Conservation (phyloP, 2,113 vertebrate genomes). For the Mustelus asterias region DNA sequence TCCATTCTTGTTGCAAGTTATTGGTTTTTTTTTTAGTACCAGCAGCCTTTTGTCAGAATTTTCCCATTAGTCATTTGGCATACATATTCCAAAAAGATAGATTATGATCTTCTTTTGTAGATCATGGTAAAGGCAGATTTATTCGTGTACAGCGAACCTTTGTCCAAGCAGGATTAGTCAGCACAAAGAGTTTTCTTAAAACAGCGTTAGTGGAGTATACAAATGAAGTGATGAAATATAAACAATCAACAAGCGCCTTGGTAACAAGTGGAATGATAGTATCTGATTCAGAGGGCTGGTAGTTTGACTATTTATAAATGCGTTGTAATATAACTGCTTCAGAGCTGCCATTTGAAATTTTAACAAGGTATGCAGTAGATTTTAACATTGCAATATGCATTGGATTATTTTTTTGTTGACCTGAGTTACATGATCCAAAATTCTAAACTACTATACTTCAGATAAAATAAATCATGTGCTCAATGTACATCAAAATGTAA, state of each 20-base stretch:
- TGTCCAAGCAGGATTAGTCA: slow-evolving; percentile 18
- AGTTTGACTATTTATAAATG: background rate
- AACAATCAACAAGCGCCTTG: slow-evolving; percentile 13
- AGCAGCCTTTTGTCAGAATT: background rate
- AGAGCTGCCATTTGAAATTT: background rate
- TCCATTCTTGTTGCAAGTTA: background rate
- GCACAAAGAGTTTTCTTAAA: background rate
- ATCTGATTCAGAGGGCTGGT: background rate
- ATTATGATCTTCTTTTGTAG: background rate
- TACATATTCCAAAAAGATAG: background rate
- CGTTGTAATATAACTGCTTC: background rate
- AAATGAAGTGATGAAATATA: slow-evolving; percentile 2
- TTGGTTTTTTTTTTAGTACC: background rate
- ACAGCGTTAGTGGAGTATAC: background rate
- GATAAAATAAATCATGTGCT: background rate
- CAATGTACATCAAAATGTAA: background rate
- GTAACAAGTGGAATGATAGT: background rate
- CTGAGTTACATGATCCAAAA: background rate
- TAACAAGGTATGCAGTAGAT: background rate
- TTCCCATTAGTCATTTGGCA: slow-evolving; percentile 4
- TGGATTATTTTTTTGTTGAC: background rate
- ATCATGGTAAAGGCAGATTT: background rate
- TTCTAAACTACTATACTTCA: background rate
- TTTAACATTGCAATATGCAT: background rate
- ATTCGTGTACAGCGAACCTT: background rate